Base-by-base conservation (phyloP, 1,140 invertebrate genomes). In the Drosophila sucinea region DNA sequence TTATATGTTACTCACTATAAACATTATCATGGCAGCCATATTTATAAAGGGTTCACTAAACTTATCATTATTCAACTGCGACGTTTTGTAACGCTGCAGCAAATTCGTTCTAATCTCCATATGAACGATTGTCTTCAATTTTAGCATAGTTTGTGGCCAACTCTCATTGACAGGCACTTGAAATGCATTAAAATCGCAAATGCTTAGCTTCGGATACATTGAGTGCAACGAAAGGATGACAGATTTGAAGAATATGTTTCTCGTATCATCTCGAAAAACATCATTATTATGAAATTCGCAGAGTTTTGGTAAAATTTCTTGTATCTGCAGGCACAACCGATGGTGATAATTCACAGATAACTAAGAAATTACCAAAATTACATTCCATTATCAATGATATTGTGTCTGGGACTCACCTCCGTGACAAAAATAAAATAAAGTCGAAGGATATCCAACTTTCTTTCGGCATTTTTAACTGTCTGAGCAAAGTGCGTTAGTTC, bases 331-430 rank as follows among this genome's bases (percentile, higher is more conserved):
- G 68, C 90, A 83, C 8, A 91, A 17, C 27, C 70, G 63, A 41
- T 86, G 56, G 54, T 90, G 86, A 72, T 91, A 91, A 60, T 90
- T 90, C 4, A 89, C 67, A 2, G 81, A 70, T 3, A 90, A 71
- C 90, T 91, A 23, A 32, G 25, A 54, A 0, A 17, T 10, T 47
- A 11, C 32, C 11, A 27, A 33, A 23, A 11, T 11, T 27, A 1
- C 55, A 11, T 32, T 0, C 29, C 5, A 8, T 4, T 8, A 44
- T 38, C 5, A 41, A 10, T 44, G 4, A 30, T 1, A 7, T 10
- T 1, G 10, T 11, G 23, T 3, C 3, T 32, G 7, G n/a, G 0
- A 0, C 72, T 27, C 33, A 67, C 84, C 84, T 89, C 80, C 1
- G n/a, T 11, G 1, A 71, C 47, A 5, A 90, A 84, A 8, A 81